Evolutionary conservation across 2,113 vertebrate species (phyloP).

Genomic region (Dasyprocta punctata): DNA sequence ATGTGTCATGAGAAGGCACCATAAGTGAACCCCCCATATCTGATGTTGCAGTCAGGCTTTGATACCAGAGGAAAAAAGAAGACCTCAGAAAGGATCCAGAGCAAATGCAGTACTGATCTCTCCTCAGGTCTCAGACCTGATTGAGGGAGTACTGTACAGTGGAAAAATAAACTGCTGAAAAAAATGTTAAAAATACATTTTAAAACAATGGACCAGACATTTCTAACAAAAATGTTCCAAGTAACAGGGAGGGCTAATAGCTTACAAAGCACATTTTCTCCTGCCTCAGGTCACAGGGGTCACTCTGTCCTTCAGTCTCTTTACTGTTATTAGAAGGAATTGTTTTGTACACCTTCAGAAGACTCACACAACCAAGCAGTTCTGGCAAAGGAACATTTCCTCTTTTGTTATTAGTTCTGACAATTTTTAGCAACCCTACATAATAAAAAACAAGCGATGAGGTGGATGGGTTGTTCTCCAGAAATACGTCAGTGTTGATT

Average conservation of each 20-base stretch:
- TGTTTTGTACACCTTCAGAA: neutral
- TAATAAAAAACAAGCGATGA: conserved; percentile 58
- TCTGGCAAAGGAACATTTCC: neutral
- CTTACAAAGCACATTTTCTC: neutral
- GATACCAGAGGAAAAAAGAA: neutral
- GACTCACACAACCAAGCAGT: neutral
- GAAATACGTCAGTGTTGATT: conserved; percentile 83
- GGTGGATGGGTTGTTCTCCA: conserved; percentile 70
- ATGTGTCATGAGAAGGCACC: neutral
- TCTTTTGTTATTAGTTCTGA: conserved; percentile 72
- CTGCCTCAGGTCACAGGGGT: neutral
- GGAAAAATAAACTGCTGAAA: neutral
- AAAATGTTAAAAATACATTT: neutral
- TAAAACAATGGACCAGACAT: neutral
- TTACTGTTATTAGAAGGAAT: neutral
- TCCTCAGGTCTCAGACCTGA: neutral
- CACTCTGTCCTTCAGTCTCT: neutral
- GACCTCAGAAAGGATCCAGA: neutral
- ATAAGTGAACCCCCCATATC: neutral
- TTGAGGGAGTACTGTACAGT: neutral
- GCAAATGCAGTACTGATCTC: neutral
- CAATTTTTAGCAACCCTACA: conserved; percentile 60
- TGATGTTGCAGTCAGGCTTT: neutral
- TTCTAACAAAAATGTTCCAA: conserved; percentile 29
- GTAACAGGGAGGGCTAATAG: neutral